Evolutionary conservation across 2,888 invertebrate genomes (phyloP), one percentile per base, ranked within the genome.

Genomic region (Eilema griseolum): DNA sequence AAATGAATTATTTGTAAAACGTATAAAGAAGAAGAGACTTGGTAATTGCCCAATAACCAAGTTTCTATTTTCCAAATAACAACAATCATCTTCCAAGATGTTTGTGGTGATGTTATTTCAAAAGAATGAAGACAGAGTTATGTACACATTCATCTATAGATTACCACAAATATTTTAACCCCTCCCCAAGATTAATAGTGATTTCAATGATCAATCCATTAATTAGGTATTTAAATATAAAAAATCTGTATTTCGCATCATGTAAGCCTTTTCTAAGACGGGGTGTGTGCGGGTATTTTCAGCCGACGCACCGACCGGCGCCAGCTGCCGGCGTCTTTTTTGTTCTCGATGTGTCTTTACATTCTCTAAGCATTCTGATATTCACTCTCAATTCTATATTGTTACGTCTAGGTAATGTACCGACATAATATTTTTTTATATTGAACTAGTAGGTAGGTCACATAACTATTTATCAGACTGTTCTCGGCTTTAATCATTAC

Each of bases 221-320:
- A n/a, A n/a, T n/a, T n/a, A n/a, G n/a, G n/a, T n/a, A n/a, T n/a
- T n/a, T n/a, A n/a, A n/a, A n/a, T n/a, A 46, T 0, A 46, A 37
- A 37, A 37, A 37, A 37, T 37, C 33, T 37, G 33, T 37, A 37
- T 2, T 37, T 16, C 12, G 23, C 76, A 66, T n/a, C 88, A 89
- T 89, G 88, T 89, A 86, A 89, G 57, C 89, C 85, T 12, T 10
- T 5, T 28, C 71, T n/a, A 74, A 64, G 20, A 66, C 76, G 84
- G 74, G 87, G 76, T 80, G 71, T 86, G 86, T 84, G 86, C 80
- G 86, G 88, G 80, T 93, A 93, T 92, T 93, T 92, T 87, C 88
- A 91, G 88, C 84, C 88, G 85, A 76, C 85, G 85, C 83, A 85
- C 79, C 85, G 83, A 84, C 86, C 86, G 91, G 88, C 91, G 89